Evolutionary conservation across 2,113 vertebrate species (phyloP).

Genomic region (Grantiella picta): DNA sequence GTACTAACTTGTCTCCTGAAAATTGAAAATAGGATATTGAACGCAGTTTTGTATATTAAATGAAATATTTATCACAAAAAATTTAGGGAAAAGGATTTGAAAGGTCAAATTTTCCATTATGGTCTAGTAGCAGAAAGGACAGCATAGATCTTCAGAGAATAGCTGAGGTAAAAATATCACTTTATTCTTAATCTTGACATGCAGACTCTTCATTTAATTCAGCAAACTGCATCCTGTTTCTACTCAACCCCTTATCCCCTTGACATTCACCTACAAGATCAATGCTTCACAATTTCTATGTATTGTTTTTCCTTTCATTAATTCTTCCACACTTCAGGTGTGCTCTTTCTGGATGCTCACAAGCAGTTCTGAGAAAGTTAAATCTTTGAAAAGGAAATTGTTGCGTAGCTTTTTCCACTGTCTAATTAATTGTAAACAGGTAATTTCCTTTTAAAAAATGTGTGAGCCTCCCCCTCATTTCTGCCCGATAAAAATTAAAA

Average conservation of each 20-base stretch:
- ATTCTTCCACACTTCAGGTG: not conserved
- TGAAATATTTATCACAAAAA: conserved; percentile 47
- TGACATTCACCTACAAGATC: not conserved
- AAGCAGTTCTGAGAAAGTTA: not conserved
- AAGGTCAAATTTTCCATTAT: conserved; percentile 51
- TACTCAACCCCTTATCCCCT: not conserved
- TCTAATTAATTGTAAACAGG: not conserved
- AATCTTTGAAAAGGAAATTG: not conserved
- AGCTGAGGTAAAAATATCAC: not conserved
- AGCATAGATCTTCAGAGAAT: conserved; percentile 4
- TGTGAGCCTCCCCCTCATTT: not conserved
- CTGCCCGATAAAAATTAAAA: not conserved
- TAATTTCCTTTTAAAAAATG: not conserved
- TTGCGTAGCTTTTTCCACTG: not conserved
- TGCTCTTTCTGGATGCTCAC: not conserved
- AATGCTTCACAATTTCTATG: not conserved
- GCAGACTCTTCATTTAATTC: conserved; percentile 4
- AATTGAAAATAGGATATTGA: not conserved
- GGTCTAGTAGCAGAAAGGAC: not conserved
- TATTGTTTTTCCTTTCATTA: not conserved
- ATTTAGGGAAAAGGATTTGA: conserved; percentile 3
- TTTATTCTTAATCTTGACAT: not conserved
- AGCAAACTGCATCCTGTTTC: not conserved
- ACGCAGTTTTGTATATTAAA: not conserved
- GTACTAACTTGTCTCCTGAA: not conserved